Base-by-base conservation (phyloP, 2,888 invertebrate genomes). In the Danaus chrysippus region DNA sequence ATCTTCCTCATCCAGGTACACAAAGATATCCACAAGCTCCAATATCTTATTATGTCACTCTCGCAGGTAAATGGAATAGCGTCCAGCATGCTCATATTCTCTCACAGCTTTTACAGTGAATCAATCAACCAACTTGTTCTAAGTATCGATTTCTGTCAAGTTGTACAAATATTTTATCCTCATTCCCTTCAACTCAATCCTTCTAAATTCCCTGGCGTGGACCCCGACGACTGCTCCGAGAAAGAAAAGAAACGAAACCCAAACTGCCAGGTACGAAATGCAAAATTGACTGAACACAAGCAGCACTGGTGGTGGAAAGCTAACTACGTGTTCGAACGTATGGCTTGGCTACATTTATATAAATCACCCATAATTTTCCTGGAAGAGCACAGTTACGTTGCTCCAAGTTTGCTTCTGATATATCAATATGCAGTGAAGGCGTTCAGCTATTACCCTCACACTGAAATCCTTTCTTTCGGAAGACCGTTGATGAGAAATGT, bases 221-320 rank as follows among this genome's bases (percentile, higher is more conserved):
- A 78, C 13, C 54, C 66, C 2, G 67, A 59, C 3, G 77, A 79
- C 53, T 76, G 75, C 52, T 43, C 23, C 13, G 46, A 1, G 46
- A 46, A 46, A 15, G 13, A 9, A 17, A 49, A 49, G 17, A 49
- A 17, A 17, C 15, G 10, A 17, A 49, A 49, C 11, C 11, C 10
- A 13, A 57, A 34, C 43, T 76, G 76, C 62, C 63, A 55, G 46
- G 34, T 49, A 11, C 75, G 82, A 5, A 73, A 78, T 60, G 78
- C 76, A 13, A 63, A 58, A 11, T 66, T 62, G 43, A 62, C 73
- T 2, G 77, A 84, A 68, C 68, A 67, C 63, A 83, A 83, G 66
- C 81, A 81, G 54, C 83, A 83, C 68, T 84, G 83, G 83, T 84
- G 83, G 84, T 84, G 83, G 83, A 79, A 72, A 54, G 81, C 77